These are phyloP conservation scores for Vespertilio murinus DNA, from an alignment of 2,797 vertebrate species.

Conservation along the genomic window DNA sequence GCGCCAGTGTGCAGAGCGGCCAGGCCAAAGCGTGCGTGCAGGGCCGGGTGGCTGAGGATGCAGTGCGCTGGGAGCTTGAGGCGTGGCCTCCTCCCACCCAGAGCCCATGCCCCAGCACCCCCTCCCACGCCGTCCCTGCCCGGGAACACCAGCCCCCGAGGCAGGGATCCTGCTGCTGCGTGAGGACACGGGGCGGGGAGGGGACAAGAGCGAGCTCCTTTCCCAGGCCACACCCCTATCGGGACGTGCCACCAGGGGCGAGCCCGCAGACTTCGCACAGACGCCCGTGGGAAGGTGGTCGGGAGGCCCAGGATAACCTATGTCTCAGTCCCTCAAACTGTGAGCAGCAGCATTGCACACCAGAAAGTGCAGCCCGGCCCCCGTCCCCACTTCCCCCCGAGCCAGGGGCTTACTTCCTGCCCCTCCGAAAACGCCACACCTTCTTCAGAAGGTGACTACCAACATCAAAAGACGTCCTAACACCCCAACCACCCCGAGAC, in stretches of 20 bases:
- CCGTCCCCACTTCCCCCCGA: neutral
- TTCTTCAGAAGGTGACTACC: neutral
- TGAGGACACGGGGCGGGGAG: fast-evolving
- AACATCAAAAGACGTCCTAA: neutral
- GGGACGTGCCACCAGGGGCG: neutral
- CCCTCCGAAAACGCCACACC: neutral
- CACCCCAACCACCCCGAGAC: neutral
- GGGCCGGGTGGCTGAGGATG: neutral
- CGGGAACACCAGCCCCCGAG: too few relatives aligned
- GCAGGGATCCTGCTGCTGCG: neutral
- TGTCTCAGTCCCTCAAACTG: neutral
- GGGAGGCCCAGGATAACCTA: fast-evolving
- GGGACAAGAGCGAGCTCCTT: neutral
- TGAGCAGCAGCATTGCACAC: neutral
- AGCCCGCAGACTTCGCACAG: too few relatives aligned
- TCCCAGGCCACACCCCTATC: neutral
- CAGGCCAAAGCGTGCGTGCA: neutral
- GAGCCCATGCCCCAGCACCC: neutral
- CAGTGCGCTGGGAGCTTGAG: too few relatives aligned
- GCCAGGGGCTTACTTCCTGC: neutral
- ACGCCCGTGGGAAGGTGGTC: fast-evolving
- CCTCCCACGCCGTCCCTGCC: too few relatives aligned
- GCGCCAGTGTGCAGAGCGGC: neutral
- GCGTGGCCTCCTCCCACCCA: fast-evolving
- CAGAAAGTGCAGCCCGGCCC: neutral